Base-by-base conservation (phyloP, 2,888 invertebrate species). In the Lasioglossum morio region DNA sequence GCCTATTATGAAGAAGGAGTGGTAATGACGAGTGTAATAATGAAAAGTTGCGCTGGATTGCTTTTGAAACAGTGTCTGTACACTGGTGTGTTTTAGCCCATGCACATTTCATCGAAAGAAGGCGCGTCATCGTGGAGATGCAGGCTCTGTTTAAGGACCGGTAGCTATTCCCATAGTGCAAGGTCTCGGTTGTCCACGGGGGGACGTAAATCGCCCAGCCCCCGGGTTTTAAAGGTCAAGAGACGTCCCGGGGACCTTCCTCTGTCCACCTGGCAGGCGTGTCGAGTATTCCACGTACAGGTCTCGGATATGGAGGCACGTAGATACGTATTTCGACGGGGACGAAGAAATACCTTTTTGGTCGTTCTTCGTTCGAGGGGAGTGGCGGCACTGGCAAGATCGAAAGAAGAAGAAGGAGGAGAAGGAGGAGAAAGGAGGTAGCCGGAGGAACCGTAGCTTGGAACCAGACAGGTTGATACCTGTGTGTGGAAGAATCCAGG, bases 281-380 rank as follows among this genome's bases (percentile, higher is more conserved):
- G 79, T 83, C 82, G 87, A 90, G 89, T 92, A 93, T 93, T 93
- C 93, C 93, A 93, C 93, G 93, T 92, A 91, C 87, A 79, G 82
- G 77, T 80, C 77, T 75, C 81, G 89, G 87, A 87, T 88, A 88
- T 86, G 91, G 88, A 89, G 88, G 93, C 93, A 93, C 93, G 93
- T 93, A 93, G 90, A 90, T 90, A 90, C 93, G 93, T 93, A 93
- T 93, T 92, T 93, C 91, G 89, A 81, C 82, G 86, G 86, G 86
- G 90, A 90, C 82, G 86, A 87, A 87, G 90, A 90, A 88, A 91
- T 89, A 84, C 88, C 74, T 83, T 80, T 83, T 72, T 72, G 70
- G 70, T 69, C 72, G 78, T 75, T 63, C 66, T 57, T 82, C 77
- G 40, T 81, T 48, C 69, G 40, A 34, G 77, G n/a, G 48, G 78